These are phyloP conservation scores for Thaumatotibia leucotreta DNA, from an alignment of 1,140 invertebrate genomes.

Conservation along the genomic window DNA sequence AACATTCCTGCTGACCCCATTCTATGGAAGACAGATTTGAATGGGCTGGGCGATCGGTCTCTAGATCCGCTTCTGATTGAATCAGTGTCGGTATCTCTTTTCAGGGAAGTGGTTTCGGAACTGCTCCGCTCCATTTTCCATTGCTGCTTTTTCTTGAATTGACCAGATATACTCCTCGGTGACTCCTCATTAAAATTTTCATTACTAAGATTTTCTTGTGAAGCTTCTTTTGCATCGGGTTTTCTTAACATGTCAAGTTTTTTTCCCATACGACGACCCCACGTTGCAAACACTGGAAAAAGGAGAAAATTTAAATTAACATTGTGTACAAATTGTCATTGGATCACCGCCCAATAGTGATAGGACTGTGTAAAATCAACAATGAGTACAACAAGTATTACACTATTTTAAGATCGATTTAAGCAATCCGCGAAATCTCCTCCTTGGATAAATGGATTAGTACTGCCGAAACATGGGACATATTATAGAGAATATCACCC, in stretches of 20 bases:
- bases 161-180: conserved; percentile 44
- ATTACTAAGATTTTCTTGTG: conserved; percentile 45
- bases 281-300: conserved; percentile 83
- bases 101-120: conserved; percentile 63
- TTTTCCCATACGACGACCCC: conserved; percentile 87
- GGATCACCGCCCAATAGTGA: too few relatives aligned
- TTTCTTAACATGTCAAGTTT: conserved; percentile 86
- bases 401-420: too few relatives aligned
- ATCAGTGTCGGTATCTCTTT: conserved; percentile 65
- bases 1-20: conserved; percentile 87
- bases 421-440: too few relatives aligned
- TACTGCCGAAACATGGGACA: too few relatives aligned
- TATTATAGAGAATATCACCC: background rate
- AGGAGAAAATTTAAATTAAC: conserved; percentile 23
- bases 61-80: conserved; percentile 67
- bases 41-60: conserved; percentile 79
- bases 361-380: too few relatives aligned
- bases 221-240: conserved; percentile 78
- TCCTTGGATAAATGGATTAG: too few relatives aligned
- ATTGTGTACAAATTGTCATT: background rate
- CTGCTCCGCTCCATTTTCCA: conserved; percentile 75
- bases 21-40: conserved; percentile 84
- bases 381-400: too few relatives aligned
- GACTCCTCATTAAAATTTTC: conserved; percentile 45
- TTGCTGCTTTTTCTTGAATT: conserved; percentile 69